Conservation (phyloP, 2,797 vertebrate genomes). For the Miichthys miiuy region DNA sequence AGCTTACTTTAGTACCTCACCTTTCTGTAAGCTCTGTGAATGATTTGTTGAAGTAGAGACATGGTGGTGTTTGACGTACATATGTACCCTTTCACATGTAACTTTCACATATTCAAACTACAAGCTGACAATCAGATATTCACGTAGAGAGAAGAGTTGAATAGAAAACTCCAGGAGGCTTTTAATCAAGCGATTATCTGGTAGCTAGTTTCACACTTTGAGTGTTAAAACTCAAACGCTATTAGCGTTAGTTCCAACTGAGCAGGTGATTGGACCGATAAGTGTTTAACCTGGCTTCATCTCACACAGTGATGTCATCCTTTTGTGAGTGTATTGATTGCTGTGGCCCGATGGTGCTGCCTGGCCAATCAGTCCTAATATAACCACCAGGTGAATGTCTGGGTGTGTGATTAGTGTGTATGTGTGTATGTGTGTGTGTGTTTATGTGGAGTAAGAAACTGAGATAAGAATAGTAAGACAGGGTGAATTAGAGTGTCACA, state of each 20-base stretch:
- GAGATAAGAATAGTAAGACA: constrained; percentile 34
- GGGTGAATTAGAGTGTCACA: constrained; percentile 49
- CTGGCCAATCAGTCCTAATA: constrained; percentile 55
- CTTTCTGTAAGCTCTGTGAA: too few relatives aligned
- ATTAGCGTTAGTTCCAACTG: constrained; percentile 48
- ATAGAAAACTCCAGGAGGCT: constrained; percentile 13
- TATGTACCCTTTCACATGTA: background rate
- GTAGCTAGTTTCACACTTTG: constrained; percentile 15
- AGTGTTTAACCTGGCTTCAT: constrained; percentile 61
- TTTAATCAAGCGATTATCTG: constrained; percentile 9
- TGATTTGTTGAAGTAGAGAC: too few relatives aligned
- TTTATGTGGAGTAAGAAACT: constrained; percentile 34
- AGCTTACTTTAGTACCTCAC: too few relatives aligned
- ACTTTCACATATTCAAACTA: constrained; percentile 28
- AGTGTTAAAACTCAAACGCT: constrained; percentile 4
- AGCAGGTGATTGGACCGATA: constrained; percentile 65
- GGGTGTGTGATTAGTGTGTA: constrained; percentile 19
- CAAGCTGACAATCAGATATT: constrained; percentile 14
- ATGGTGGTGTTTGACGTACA: too few relatives aligned
- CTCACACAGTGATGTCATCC: constrained; percentile 66
- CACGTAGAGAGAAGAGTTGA: constrained; percentile 11
- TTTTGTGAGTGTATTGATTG: constrained; percentile 52
- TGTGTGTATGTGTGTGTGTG: constrained; percentile 22
- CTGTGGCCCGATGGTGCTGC: constrained; percentile 24
- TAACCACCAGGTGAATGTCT: constrained; percentile 35